Evolutionary conservation across 2,113 vertebrate genomes (phyloP).

Genomic region (Nettapus auritus): DNA sequence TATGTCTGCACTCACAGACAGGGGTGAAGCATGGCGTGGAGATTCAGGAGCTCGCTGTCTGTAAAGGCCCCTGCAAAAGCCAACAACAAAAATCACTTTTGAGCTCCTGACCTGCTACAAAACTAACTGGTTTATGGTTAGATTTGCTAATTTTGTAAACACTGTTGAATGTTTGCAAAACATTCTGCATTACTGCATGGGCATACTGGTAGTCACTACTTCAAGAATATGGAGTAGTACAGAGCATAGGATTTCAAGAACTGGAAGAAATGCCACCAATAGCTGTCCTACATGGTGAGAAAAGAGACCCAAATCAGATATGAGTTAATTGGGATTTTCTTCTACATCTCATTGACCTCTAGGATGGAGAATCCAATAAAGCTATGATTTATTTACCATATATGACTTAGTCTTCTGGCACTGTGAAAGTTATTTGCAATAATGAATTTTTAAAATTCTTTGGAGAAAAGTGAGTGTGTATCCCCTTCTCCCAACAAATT

Average conservation of each 20-base stretch:
- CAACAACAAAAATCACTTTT: background rate
- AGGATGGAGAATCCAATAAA: background rate
- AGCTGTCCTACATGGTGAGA: background rate
- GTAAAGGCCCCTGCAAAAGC: background rate
- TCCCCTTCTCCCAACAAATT: constrained; percentile 27
- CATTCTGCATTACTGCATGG: background rate
- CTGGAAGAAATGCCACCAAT: background rate
- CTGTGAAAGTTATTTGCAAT: constrained; percentile 31
- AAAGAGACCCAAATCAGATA: background rate
- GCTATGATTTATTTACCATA: constrained; percentile 28
- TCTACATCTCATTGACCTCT: constrained; percentile 3
- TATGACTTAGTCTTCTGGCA: constrained; percentile 14
- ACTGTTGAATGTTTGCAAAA: background rate
- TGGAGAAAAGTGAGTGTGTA: background rate
- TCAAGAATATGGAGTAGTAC: background rate
- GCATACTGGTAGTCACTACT: background rate
- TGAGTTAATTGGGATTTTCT: constrained; percentile 11
- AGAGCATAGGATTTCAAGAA: background rate
- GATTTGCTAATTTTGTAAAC: background rate
- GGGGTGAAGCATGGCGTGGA: background rate
- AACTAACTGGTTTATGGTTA: background rate
- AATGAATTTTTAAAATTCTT: constrained; percentile 43
- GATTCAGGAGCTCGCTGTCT: background rate
- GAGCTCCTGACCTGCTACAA: background rate
- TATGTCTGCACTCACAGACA: background rate